phyloP scores from a whole-genome alignment of 2,797 vertebrate species.

The Falco concolor region DNA sequence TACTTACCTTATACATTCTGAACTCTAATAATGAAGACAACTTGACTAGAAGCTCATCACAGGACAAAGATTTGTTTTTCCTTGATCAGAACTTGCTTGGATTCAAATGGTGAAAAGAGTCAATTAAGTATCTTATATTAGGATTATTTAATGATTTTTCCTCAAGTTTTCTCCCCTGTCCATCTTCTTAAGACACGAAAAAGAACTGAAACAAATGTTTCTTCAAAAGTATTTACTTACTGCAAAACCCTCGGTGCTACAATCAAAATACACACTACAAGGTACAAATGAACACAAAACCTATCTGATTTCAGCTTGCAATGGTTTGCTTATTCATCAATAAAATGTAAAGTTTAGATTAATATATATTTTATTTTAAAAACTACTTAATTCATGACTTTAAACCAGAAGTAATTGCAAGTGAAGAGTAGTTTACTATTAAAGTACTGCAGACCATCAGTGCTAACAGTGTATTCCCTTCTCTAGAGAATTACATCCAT shows the following conservation, averaged over 20 bases:
- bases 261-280: neutral
- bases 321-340: constrained; percentile 1
- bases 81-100: neutral
- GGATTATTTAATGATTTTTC: neutral
- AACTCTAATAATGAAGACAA: neutral
- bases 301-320: neutral
- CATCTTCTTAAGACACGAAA: neutral
- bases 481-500: neutral
- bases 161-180: neutral
- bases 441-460: constrained; percentile 43
- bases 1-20: neutral
- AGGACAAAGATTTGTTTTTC: neutral
- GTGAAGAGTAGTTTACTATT: constrained; percentile 40
- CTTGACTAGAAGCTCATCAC: neutral
- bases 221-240: neutral
- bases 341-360: neutral
- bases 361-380: constrained; percentile 17
- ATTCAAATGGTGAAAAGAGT: neutral
- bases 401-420: constrained; percentile 22
- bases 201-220: neutral
- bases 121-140: neutral
- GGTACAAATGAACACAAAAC: constrained; percentile 8
- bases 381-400: constrained; percentile 21
- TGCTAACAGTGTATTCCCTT: neutral
- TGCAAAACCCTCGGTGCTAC: neutral